These are phyloP conservation scores for Scaptomyza flava DNA, from an alignment of 2,888 invertebrate genomes.

Conservation along the genomic window DNA sequence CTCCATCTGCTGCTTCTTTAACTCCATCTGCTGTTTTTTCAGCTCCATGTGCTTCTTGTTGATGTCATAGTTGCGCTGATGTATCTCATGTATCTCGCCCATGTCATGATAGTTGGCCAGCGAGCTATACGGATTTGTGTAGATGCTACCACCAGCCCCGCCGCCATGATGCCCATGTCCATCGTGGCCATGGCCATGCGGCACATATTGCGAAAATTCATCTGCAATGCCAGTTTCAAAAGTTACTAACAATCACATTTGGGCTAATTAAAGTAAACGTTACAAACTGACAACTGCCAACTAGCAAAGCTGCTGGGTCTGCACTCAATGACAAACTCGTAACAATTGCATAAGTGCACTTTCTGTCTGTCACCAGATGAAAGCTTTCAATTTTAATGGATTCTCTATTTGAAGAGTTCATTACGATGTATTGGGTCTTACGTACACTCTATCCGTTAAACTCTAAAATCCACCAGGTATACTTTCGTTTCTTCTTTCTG, in stretches of 20 bases:
- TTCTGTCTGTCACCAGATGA: not conserved
- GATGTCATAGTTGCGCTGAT: conserved; percentile 83
- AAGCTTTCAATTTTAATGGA: not conserved
- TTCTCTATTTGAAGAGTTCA: not conserved
- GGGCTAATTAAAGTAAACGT: conserved; percentile 62
- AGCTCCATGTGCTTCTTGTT: conserved; percentile 83
- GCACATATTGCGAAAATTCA: conserved; percentile 74
- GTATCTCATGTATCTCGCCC: conserved; percentile 81
- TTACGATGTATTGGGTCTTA: not conserved
- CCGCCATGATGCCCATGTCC: conserved; percentile 81
- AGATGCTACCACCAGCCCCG: conserved; percentile 60
- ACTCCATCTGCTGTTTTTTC: conserved; percentile 75
- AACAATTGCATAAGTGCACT: conserved; percentile 24
- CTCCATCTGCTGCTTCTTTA: conserved; percentile 76
- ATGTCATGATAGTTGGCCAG: conserved; percentile 82
- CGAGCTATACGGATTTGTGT: conserved; percentile 83
- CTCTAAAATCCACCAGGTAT: too few relatives aligned
- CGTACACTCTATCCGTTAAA: too few relatives aligned
- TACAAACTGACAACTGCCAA: conserved; percentile 18
- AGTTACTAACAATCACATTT: conserved; percentile 23
- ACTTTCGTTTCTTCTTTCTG: too few relatives aligned
- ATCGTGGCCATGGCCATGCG: conserved; percentile 68
- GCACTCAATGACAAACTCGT: conserved; percentile 26
- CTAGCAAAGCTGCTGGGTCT: conserved; percentile 3
- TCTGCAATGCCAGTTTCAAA: conserved; percentile 62